Evolutionary conservation across 2,797 vertebrate genomes (phyloP).

Genomic region (Telmatherina bonti): DNA sequence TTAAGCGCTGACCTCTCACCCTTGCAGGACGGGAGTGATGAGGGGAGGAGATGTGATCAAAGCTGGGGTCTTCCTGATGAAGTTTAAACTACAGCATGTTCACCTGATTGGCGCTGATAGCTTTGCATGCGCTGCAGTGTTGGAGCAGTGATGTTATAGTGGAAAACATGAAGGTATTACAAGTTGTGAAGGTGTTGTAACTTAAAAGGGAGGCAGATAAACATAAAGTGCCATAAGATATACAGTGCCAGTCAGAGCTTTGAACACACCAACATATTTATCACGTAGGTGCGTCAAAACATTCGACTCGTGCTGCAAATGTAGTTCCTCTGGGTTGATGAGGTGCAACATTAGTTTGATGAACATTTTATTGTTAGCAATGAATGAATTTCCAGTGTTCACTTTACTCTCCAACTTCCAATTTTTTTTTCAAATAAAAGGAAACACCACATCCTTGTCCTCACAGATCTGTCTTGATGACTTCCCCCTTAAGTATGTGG

Average conservation of each 20-base stretch:
- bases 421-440: constrained; percentile 31
- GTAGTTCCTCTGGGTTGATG: background rate
- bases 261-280: background rate
- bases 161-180: constrained; percentile 5
- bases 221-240: background rate
- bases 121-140: constrained; percentile 28
- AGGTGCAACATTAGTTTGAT: background rate
- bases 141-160: constrained; percentile 24
- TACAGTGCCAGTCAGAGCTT: background rate
- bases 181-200: constrained; percentile 2
- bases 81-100: constrained; percentile 50
- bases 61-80: constrained; percentile 68
- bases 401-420: constrained; percentile 20
- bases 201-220: background rate
- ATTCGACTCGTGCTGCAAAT: too few relatives aligned
- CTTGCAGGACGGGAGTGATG: constrained; percentile 57
- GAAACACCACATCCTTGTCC: constrained; percentile 59
- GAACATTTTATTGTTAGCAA: background rate
- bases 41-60: constrained; percentile 70
- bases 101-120: constrained; percentile 59
- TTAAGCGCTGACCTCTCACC: constrained; percentile 73
- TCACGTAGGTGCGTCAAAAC: background rate
- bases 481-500: constrained; percentile 38
- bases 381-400: constrained; percentile 14
- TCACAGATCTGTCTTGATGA: constrained; percentile 58